Evolutionary conservation across 2,797 vertebrate species (phyloP), one percentile per base, ranked within the genome.

Genomic region (Ctenosaura bakeri): DNA sequence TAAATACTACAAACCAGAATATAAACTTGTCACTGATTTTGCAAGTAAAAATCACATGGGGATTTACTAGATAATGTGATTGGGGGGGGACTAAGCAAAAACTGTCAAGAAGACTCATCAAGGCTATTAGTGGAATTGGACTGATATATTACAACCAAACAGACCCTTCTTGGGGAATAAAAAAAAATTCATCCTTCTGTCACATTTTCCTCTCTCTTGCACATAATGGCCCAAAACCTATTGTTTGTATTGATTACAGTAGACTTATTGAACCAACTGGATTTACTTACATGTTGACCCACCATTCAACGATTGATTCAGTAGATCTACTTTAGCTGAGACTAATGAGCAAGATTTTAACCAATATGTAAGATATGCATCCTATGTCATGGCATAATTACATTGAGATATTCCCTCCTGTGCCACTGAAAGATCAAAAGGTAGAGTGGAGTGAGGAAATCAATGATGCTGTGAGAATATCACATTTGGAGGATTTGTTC

Each of bases 1-100:
- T 69, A 87, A 83, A 77, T 76, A 24, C 5, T 83, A 26, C 59
- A 78, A 77, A 83, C 9, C 20, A 69, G 52, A 81, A 78, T 78
- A 83, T 87, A 83, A 83, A 83, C 46, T 83, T 83, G 71, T 87
- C 69, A 9, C 50, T 87, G 84, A 87, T 77, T 83, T 76, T 87
- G 24, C 89, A 77, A 78, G 73, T 46, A 69, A 90, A 77, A 83
- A 77, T 22, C 35, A 83, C 29, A 87, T 78, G 32, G 32, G n/a
- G 74, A 64, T 74, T 82, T 87, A 16, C 22, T 76, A 81, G 54
- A 69, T 78, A 69, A 6, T 18, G 1, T 87, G 38, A 18, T 12
- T 83, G 64, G 52, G 22, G 16, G 14, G 4, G 14, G 56, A 32
- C 18, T 52, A 52, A 59, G 22, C 3, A 32, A 54, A 74, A 90